Conservation (phyloP, 92 coral and sea anemone species). For the Zoanthus sansibaricus region DNA sequence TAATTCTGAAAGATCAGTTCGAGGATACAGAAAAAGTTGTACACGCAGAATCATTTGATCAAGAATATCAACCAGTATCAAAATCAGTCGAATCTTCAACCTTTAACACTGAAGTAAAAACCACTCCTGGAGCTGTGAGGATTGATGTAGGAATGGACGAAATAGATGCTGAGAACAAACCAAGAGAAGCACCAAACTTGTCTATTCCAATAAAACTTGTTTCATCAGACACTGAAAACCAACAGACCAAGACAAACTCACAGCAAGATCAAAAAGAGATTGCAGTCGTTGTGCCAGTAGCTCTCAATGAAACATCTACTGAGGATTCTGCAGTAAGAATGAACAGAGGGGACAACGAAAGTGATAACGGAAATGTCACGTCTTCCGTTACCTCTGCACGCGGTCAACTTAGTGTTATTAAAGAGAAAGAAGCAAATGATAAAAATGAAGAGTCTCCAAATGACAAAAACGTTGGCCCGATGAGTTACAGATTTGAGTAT, state of each 20-base stretch:
- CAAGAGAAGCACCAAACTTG: not conserved
- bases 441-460: not conserved
- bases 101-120: conserved; percentile 1
- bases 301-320: conserved; percentile 1
- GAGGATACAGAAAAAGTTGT: not conserved
- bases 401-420: not conserved
- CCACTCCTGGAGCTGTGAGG: not conserved
- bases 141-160: conserved; percentile 12
- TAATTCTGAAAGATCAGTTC: not conserved
- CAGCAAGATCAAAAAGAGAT: not conserved
- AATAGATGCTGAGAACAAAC: not conserved
- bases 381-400: conserved; percentile 16
- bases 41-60: not conserved
- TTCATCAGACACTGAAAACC: conserved; percentile 12
- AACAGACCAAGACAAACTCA: conserved; percentile 14
- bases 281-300: conserved; percentile 24
- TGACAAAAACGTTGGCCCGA: conserved; percentile 15
- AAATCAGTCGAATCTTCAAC: conserved; percentile 1
- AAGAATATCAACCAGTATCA: not conserved
- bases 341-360: conserved; percentile 10
- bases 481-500: conserved; percentile 26
- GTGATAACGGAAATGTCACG: not conserved
- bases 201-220: conserved; percentile 21
- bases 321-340: conserved; percentile 23
- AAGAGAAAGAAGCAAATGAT: not conserved